Conservation (phyloP, 2,797 vertebrate genomes). For the Sebastes matsubarae region DNA sequence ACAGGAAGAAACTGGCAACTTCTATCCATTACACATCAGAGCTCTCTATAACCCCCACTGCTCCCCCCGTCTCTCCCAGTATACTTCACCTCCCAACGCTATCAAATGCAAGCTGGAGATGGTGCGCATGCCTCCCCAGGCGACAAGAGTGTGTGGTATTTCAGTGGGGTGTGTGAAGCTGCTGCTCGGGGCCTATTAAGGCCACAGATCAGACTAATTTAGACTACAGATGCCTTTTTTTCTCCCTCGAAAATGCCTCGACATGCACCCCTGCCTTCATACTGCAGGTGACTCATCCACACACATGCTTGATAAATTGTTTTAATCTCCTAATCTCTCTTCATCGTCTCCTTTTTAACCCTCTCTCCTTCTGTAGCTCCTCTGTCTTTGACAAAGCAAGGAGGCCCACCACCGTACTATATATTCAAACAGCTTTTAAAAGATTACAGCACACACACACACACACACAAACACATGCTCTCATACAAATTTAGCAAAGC, state of each 20-base stretch:
- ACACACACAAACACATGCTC: slow-evolving; percentile 28
- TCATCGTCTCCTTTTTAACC: slow-evolving; percentile 31
- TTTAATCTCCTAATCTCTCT: slow-evolving; percentile 44
- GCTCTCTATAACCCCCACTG: slow-evolving; percentile 9
- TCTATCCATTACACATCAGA: slow-evolving; percentile 20
- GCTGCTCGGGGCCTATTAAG: slow-evolving; percentile 35
- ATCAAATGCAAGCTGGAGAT: slow-evolving; percentile 45
- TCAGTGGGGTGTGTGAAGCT: slow-evolving; percentile 57
- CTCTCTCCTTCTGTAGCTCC: neutral
- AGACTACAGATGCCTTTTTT: slow-evolving; percentile 39
- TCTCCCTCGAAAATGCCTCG: slow-evolving; percentile 28
- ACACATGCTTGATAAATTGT: slow-evolving; percentile 39
- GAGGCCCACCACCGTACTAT: slow-evolving; percentile 7
- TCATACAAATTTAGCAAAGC: slow-evolving; percentile 59
- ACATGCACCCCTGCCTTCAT: slow-evolving; percentile 26
- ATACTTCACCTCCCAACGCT: slow-evolving; percentile 1
- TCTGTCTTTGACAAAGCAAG: slow-evolving; percentile 20
- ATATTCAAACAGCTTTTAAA: slow-evolving; percentile 55
- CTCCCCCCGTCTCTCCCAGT: neutral
- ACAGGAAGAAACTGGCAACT: neutral
- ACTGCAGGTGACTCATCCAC: slow-evolving; percentile 46
- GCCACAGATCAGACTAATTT: slow-evolving; percentile 57
- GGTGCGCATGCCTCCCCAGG: slow-evolving; percentile 51
- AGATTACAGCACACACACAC: slow-evolving; percentile 33
- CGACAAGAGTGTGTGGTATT: slow-evolving; percentile 65